Conservation (phyloP, 2,113 vertebrate species). For the Hippopotamus amphibius region DNA sequence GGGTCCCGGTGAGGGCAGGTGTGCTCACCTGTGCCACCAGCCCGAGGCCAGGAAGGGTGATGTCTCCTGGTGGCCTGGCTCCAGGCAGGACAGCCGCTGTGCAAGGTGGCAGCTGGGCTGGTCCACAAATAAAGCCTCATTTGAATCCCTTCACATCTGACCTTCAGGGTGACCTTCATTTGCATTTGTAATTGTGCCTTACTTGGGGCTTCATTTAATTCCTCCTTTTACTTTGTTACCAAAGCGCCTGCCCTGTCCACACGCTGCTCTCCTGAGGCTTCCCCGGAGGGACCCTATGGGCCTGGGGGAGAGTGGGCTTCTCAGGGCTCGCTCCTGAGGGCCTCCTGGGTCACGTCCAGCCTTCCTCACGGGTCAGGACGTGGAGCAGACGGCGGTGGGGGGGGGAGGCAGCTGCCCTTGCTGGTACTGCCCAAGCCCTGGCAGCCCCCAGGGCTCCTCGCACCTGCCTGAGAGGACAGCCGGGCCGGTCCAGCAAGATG, state of each 20-base stretch:
- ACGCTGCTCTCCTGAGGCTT: fast-evolving
- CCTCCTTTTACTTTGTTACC: neutral
- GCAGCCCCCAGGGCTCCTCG: neutral
- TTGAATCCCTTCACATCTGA: neutral
- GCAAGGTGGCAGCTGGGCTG: conserved; percentile 44
- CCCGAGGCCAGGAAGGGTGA: neutral
- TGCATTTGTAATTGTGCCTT: neutral
- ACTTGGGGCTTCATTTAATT: neutral
- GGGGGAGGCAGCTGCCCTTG: neutral
- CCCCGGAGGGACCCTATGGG: neutral
- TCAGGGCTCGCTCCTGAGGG: neutral
- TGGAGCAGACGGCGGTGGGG: neutral
- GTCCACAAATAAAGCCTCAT: conserved; percentile 55
- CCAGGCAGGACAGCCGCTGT: neutral
- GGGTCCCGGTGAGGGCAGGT: neutral
- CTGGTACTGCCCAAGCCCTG: neutral
- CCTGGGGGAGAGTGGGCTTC: neutral
- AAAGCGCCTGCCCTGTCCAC: neutral
- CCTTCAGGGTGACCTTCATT: conserved; percentile 29
- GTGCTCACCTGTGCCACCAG: fast-evolving
- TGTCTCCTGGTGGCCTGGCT: neutral
- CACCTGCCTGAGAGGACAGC: neutral
- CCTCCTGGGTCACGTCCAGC: neutral
- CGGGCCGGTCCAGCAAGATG: neutral
- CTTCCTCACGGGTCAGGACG: neutral